phyloP scores from a whole-genome alignment of 1,140 invertebrate species.

The Drosophila bipectinata region DNA sequence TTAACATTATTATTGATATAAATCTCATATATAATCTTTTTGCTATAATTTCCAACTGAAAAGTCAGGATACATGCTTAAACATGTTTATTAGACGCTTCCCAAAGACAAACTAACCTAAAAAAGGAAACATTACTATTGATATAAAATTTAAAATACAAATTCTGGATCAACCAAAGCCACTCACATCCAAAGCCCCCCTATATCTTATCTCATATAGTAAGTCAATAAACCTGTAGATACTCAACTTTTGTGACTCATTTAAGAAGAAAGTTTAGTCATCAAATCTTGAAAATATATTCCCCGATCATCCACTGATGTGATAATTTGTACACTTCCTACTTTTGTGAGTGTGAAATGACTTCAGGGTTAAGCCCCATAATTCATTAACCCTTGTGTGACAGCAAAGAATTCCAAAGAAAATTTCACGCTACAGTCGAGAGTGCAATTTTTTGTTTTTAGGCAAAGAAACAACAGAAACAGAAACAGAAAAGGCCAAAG shows the following conservation, averaged over 20 bases:
- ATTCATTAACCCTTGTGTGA: background rate
- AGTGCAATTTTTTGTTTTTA: constrained; percentile 78
- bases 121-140: too few species aligned
- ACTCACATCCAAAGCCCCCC: background rate
- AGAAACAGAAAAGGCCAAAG: constrained; percentile 42
- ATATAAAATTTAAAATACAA: too few species aligned
- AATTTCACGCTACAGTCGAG: constrained; percentile 60
- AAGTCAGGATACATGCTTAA: too few species aligned
- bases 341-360: background rate
- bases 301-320: background rate
- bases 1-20: too few species aligned
- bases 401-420: constrained; percentile 56
- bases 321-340: background rate
- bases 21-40: too few species aligned
- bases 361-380: background rate
- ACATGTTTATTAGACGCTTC: too few species aligned
- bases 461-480: constrained; percentile 57
- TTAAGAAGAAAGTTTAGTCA: background rate
- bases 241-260: background rate
- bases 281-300: background rate
- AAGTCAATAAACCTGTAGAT: too few species aligned
- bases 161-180: too few species aligned
- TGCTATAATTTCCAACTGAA: too few species aligned
- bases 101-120: too few species aligned
- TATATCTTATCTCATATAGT: too few species aligned